These are phyloP conservation scores for Agrenia bidenticulata DNA, from an alignment of 2,888 invertebrate species.

Conservation along the genomic window DNA sequence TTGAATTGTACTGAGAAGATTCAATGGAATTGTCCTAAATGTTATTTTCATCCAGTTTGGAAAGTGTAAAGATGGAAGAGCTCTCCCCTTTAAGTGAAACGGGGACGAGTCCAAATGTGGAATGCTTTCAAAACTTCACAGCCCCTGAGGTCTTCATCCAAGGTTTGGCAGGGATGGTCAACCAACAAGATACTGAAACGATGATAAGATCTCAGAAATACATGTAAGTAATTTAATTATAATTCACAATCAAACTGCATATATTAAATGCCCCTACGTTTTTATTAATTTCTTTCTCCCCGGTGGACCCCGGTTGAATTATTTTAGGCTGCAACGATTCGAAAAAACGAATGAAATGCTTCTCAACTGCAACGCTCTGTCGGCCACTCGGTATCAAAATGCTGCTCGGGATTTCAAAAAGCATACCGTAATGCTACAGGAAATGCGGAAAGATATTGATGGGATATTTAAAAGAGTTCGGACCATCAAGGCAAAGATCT, in stretches of 20 bases:
- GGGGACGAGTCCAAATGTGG: conserved; percentile 63
- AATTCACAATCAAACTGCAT: neutral
- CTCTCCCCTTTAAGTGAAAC: neutral
- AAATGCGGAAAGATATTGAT: conserved; percentile 93
- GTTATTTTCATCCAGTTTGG: too few relatives aligned
- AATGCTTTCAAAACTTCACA: conserved; percentile 85
- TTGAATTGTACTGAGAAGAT: too few relatives aligned
- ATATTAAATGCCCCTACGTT: conserved; percentile 10
- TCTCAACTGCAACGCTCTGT: conserved; percentile 92
- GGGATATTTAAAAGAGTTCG: conserved; percentile 90
- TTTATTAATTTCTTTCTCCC: neutral
- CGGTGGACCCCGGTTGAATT: too few relatives aligned
- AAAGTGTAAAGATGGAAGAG: conserved; percentile 4
- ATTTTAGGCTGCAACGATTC: conserved; percentile 83
- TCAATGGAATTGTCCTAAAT: too few relatives aligned
- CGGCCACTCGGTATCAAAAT: conserved; percentile 78
- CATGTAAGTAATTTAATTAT: conserved; percentile 71
- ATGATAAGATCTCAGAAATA: conserved; percentile 89
- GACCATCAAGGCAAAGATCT: conserved; percentile 74
- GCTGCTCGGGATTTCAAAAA: conserved; percentile 86
- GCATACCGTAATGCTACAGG: conserved; percentile 79
- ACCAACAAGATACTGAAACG: conserved; percentile 84
- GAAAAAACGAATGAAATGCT: conserved; percentile 99
- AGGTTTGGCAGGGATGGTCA: conserved; percentile 84
- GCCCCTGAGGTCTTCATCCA: conserved; percentile 92